These are phyloP conservation scores for Trogon surrucura DNA, from an alignment of 2,113 vertebrate genomes.

Conservation along the genomic window DNA sequence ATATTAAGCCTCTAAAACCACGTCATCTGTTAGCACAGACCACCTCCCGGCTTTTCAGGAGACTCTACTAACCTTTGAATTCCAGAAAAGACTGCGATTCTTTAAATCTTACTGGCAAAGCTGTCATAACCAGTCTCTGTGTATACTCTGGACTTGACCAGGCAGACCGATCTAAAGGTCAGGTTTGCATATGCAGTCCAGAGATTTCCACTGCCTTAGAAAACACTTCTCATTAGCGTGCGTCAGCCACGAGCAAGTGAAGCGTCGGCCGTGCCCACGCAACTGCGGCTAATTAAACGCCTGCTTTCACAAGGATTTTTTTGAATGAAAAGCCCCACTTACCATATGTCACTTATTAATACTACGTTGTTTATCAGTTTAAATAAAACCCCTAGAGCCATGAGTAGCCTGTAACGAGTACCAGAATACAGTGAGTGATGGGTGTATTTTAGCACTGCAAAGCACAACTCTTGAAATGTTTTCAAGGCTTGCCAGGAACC, in stretches of 20 bases:
- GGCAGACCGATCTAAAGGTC: background rate
- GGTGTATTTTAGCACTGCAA: background rate
- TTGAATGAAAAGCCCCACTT: slow-evolving; percentile 8
- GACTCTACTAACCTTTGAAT: background rate
- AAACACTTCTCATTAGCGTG: background rate
- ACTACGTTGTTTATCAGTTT: slow-evolving; percentile 21
- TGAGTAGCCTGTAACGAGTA: background rate
- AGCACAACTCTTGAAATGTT: background rate
- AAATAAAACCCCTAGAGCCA: background rate
- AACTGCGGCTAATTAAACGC: background rate
- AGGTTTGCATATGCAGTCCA: background rate
- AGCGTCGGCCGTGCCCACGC: background rate
- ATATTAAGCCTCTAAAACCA: background rate
- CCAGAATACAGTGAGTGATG: background rate
- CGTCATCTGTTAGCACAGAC: rapidly evolving
- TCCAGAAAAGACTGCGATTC: background rate
- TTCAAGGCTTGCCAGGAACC: background rate
- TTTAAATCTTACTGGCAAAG: background rate
- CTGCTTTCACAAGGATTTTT: background rate
- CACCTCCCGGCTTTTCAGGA: background rate
- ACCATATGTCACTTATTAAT: slow-evolving; percentile 42
- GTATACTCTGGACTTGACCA: background rate
- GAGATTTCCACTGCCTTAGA: background rate
- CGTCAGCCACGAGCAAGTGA: background rate
- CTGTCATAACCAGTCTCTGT: background rate